A percentile compares a stretch with the other conserved stretches of the same genome.
Conservation (phyloP, 2,113 vertebrate genomes). For the Pheucticus melanocephalus region DNA sequence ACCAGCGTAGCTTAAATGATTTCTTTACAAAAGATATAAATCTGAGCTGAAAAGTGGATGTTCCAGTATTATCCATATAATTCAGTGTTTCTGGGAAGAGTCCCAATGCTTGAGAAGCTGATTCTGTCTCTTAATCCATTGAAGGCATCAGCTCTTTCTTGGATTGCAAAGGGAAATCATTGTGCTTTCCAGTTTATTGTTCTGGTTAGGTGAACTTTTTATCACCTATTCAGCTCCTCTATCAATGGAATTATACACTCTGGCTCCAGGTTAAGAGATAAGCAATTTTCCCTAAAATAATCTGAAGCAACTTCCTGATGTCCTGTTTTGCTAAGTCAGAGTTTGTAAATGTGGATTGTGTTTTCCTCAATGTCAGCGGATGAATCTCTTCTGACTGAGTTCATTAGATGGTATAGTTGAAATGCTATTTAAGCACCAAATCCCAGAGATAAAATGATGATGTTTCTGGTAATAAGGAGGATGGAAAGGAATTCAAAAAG, state of each 20-base stretch:
- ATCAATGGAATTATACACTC: neutral
- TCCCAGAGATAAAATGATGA: neutral
- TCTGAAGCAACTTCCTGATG: neutral
- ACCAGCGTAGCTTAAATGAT: neutral
- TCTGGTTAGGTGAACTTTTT: neutral
- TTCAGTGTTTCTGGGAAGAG: neutral
- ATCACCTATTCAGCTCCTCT: neutral
- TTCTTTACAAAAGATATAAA: neutral
- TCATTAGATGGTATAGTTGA: neutral
- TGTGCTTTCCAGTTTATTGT: neutral
- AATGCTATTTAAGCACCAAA: slow-evolving; percentile 12
- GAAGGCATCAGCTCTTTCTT: neutral
- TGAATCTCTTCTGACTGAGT: neutral
- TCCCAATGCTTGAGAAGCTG: neutral
- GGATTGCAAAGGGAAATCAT: neutral
- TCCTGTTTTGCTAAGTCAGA: neutral
- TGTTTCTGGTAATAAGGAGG: neutral
- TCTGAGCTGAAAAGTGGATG: neutral
- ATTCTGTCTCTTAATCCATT: neutral
- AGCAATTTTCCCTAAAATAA: neutral
- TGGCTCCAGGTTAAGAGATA: neutral
- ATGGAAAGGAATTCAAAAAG: slow-evolving; percentile 28
- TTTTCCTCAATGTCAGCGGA: neutral
- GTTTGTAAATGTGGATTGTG: neutral
- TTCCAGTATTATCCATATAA: neutral